A percentile compares a stretch with the other conserved stretches of the same genome.
Conservation (phyloP, 2,113 vertebrate genomes). For the Lathamus discolor region DNA sequence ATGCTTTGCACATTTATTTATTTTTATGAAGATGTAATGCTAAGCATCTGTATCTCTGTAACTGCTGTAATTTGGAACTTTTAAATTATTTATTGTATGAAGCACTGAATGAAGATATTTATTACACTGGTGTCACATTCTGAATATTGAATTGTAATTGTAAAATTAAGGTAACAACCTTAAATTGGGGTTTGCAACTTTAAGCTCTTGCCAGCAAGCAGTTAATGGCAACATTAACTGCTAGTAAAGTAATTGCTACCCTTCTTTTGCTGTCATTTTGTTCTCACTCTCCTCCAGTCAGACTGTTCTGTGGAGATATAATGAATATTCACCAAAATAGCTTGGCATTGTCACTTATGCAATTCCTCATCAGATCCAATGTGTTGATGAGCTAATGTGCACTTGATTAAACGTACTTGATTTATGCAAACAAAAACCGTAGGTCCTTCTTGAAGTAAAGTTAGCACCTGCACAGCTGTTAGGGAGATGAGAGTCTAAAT, state of each 20-base stretch:
- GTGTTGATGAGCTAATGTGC: slow-evolving; percentile 61
- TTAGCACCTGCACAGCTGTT: slow-evolving; percentile 49
- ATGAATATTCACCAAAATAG: slow-evolving; percentile 62
- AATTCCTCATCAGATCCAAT: slow-evolving; percentile 41
- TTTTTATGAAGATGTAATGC: background rate
- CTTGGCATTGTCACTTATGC: slow-evolving; percentile 51
- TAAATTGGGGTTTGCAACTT: slow-evolving; percentile 26
- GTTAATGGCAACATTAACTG: slow-evolving; percentile 42
- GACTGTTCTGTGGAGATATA: slow-evolving; percentile 17
- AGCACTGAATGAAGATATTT: background rate
- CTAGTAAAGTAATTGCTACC: slow-evolving; percentile 55
- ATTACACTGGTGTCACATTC: background rate
- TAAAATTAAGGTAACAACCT: slow-evolving; percentile 29
- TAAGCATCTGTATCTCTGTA: background rate
- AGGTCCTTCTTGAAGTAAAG: slow-evolving; percentile 42
- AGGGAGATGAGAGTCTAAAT: slow-evolving; percentile 45
- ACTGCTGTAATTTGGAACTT: background rate
- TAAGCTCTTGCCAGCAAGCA: slow-evolving; percentile 30
- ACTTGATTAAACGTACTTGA: slow-evolving; percentile 48
- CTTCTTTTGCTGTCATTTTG: slow-evolving; percentile 62
- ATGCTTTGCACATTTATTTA: background rate
- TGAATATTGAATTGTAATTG: slow-evolving; percentile 32
- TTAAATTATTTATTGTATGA: background rate
- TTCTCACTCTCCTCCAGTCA: slow-evolving; percentile 55
- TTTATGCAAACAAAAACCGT: slow-evolving; percentile 60